Percentiles rank a stretch among this genome's conserved stretches.
Evolutionary conservation across 2,113 vertebrate genomes (phyloP).

Genomic region (Meleagris gallopavo): DNA sequence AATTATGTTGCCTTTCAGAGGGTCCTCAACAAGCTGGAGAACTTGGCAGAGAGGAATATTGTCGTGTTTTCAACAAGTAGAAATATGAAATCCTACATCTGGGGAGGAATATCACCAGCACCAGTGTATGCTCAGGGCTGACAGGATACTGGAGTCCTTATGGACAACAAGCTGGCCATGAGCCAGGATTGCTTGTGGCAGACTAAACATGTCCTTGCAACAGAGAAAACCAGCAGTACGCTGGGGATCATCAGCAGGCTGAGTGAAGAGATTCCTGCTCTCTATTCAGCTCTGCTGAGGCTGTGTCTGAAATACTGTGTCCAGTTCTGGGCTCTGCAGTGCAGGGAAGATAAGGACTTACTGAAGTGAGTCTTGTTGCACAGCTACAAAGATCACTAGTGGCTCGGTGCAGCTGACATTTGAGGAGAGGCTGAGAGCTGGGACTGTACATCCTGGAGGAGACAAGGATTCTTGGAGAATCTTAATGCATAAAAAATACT

Average conservation of each 20-base stretch:
- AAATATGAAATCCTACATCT: too few relatives aligned
- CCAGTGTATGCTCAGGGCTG: not conserved
- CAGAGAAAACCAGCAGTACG: not conserved
- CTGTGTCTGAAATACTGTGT: too few relatives aligned
- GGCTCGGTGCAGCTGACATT: too few relatives aligned
- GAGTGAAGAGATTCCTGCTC: not conserved
- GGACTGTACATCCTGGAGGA: not conserved
- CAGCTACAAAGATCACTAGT: too few relatives aligned
- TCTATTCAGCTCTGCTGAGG: too few relatives aligned
- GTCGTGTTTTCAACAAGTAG: too few relatives aligned
- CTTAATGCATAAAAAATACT: not conserved
- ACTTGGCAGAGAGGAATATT: too few relatives aligned
- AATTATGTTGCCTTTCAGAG: too few relatives aligned
- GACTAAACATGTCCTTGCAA: not conserved
- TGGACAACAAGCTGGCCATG: not conserved
- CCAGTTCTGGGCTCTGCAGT: too few relatives aligned
- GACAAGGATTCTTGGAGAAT: not conserved
- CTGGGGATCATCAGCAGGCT: fast-evolving
- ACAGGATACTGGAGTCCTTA: fast-evolving
- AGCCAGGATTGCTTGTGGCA: not conserved
- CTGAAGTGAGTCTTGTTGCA: too few relatives aligned
- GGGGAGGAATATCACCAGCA: not conserved
- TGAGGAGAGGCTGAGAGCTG: not conserved
- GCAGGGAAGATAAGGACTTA: too few relatives aligned
- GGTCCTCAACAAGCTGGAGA: too few relatives aligned